Base-by-base conservation (phyloP, 2,113 vertebrate genomes). In the Rhinolophus ferrumequinum region DNA sequence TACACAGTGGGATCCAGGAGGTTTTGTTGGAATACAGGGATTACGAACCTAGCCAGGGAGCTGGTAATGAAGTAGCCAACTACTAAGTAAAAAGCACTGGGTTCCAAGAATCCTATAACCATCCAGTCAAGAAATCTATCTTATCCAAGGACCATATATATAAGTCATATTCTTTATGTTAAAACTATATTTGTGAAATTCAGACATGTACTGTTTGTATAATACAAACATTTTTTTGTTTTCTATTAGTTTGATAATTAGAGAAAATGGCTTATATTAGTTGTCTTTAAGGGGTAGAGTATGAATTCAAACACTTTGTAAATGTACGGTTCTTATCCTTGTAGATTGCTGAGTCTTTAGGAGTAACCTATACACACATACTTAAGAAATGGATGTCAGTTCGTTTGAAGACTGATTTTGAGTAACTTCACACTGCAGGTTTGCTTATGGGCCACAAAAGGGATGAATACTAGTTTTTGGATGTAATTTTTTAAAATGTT, bases 121-220 rank as follows among this genome's bases (percentile, higher is more conserved):
- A 47, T 75, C n/a, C 52, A 85, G 44, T 66, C 30, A 84, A 64
- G 35, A 64, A 41, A 38, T 28, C 4, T 47, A 24, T 76, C 13
- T 35, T 84, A 35, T n/a, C 21, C 35, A 38, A 86, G 24, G 44
- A 76, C 18, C 64, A 30, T 60, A 86, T 22, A 75, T 35, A 33
- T n/a, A 18, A 1, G 33, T 24, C 58, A 69, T 75, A 35, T 56
- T 80, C 72, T 76, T 94, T 56, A 75, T 69, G 66, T 75, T 88
- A 69, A 80, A 84, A 24, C 88, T 75, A 3, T 69, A 70, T 85
- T 93, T 91, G 50, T 91, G 70, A 91, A 58, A 73, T 67, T 88
- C 28, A 88, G 24, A 60, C 26, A 56, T 38, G 16, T 38, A 28
- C 22, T 50, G 9, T 88, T 72, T 80, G 8, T 87, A 19, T 58